These are phyloP conservation scores for Peromyscus eremicus DNA, from an alignment of 2,797 vertebrate species.

Conservation along the genomic window DNA sequence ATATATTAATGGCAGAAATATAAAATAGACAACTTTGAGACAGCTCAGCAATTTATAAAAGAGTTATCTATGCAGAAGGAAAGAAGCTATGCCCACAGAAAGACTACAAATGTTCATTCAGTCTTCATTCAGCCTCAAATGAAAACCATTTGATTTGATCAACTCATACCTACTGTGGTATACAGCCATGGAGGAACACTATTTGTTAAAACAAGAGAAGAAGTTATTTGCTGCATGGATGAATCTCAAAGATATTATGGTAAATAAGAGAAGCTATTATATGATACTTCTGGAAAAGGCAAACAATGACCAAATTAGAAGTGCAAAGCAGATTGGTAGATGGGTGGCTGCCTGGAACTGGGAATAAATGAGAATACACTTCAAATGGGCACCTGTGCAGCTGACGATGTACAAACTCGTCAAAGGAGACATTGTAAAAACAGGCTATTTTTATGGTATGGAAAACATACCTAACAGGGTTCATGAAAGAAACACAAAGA, in stretches of 20 bases:
- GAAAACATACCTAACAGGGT: neutral
- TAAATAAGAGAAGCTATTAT: neutral
- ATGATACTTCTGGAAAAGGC: neutral
- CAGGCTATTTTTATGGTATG: neutral
- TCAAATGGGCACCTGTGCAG: neutral
- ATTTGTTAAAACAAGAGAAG: neutral
- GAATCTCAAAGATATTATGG: neutral
- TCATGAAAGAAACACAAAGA: neutral
- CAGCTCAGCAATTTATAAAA: neutral
- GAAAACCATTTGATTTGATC: conserved; percentile 3
- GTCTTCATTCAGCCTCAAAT: neutral
- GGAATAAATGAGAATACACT: neutral
- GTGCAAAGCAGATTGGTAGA: neutral
- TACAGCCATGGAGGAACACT: neutral
- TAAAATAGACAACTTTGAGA: neutral
- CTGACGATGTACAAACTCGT: neutral
- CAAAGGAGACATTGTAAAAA: conserved; percentile 7
- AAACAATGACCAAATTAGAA: neutral
- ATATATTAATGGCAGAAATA: neutral
- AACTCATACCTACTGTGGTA: neutral
- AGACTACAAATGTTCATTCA: neutral
- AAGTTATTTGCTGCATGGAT: neutral
- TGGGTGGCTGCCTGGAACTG: neutral
- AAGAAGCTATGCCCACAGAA: neutral
- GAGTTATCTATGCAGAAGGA: neutral